Evolutionary conservation across 2,888 invertebrate genomes (phyloP), one percentile per base, ranked within the genome.

Genomic region (Xestia sexstrigata): DNA sequence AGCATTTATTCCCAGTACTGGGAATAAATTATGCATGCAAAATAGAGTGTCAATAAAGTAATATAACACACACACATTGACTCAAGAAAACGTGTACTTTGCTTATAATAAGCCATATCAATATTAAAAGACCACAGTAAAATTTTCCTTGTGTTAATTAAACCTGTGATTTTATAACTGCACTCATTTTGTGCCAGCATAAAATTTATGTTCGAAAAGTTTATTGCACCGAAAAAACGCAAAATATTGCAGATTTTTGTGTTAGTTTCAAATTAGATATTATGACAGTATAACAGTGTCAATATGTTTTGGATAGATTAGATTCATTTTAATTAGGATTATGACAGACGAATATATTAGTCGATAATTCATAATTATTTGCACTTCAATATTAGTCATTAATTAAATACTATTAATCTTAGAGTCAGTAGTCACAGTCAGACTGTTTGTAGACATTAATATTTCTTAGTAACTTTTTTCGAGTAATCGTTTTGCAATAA

Each of bases 1-100:
- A 63, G n/a, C 13, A 52, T 58, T 26, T 62, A 42, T 70, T 67
- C 30, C 47, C 42, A 78, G 74, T 66, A 62, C 13, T 68, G 30
- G 42, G 26, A 47, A 69, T 45, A 74, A 83, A 77, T 74, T 77
- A 55, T 45, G 45, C 65, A 65, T 71, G 63, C 66, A 63, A 78
- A 79, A 79, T 77, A 79, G 58, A 79, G 55, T 80, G 78, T 80
- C 63, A 71, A 84, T 74, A 81, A 78, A 78, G 71, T 81, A 83
- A 81, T 81, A 78, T 79, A 81, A 84, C 63, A 76, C 68, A 68
- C 62, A 77, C 39, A 76, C 47, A 79, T 83, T 81, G 79, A 76
- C 71, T 74, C 76, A 81, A 81, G 80, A 82, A 85, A 83, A 83
- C 73, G 76, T 82, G 76, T 78, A 86, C 72, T 81, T 81, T 71